These are phyloP conservation scores for Drosophila borealis DNA, from an alignment of 2,888 invertebrate genomes.

Conservation along the genomic window DNA sequence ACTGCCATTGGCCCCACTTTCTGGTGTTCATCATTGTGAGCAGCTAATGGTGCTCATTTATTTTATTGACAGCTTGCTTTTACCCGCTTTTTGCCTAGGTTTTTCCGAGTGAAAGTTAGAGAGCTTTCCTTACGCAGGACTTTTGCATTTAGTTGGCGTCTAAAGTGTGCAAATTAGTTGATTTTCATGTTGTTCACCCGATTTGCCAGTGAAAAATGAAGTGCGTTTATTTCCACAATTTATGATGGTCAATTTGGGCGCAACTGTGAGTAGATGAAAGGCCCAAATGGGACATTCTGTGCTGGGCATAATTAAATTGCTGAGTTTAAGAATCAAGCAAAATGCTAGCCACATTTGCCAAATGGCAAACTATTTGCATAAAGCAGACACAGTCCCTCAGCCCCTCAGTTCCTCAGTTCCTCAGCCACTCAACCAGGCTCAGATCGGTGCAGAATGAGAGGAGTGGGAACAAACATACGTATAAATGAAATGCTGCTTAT, in stretches of 20 bases:
- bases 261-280: neutral
- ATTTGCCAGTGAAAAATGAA: constrained; percentile 54
- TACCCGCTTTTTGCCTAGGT: constrained; percentile 10
- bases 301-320: constrained; percentile 17
- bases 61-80: constrained; percentile 69
- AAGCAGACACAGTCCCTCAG: neutral
- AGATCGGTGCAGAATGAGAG: neutral
- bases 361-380: constrained; percentile 3
- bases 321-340: neutral
- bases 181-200: constrained; percentile 60
- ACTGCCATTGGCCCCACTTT: constrained; percentile 37
- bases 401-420: too few relatives aligned
- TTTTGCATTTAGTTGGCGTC: constrained; percentile 43
- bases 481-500: constrained; percentile 53
- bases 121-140: constrained; percentile 3
- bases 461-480: neutral
- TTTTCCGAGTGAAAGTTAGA: neutral
- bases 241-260: constrained; percentile 37
- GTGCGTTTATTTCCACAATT: constrained; percentile 37
- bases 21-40: constrained; percentile 61
- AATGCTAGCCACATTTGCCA: constrained; percentile 2
- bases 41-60: constrained; percentile 70
- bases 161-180: constrained; percentile 74
- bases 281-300: neutral
- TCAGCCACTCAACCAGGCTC: too few relatives aligned